These are phyloP conservation scores for Brachyhypopomus occidentalis DNA, from an alignment of 2,113 vertebrate species.

Conservation along the genomic window DNA sequence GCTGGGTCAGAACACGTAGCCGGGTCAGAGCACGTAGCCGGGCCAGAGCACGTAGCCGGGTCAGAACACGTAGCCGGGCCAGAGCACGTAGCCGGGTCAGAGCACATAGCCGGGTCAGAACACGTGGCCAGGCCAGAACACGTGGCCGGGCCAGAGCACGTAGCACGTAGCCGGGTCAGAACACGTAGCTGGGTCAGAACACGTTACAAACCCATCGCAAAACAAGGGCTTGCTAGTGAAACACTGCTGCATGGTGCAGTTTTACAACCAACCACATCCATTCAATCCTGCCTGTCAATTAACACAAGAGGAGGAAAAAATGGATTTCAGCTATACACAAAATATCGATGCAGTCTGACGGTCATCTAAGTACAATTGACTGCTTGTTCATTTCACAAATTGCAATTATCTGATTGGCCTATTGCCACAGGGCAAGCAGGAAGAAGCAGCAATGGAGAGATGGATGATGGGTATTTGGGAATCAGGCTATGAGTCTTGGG, in stretches of 20 bases:
- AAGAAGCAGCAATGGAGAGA: conserved; percentile 57
- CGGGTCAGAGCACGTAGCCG: conserved; percentile 23
- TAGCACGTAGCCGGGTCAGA: too few species aligned
- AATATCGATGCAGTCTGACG: conserved; percentile 68
- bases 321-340: conserved; percentile 59
- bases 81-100: too few species aligned
- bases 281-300: conserved; percentile 66
- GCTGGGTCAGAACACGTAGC: conserved; percentile 33
- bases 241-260: too few species aligned
- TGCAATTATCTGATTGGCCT: conserved; percentile 76
- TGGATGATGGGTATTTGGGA: conserved; percentile 37
- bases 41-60: too few species aligned
- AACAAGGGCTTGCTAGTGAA: too few species aligned
- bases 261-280: conserved; percentile 20
- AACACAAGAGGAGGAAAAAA: conserved; percentile 60
- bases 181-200: conserved; percentile 23
- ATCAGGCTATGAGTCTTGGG: conserved; percentile 34
- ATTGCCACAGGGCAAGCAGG: conserved; percentile 71
- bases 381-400: conserved; percentile 76
- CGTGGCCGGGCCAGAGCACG: too few species aligned
- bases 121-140: conserved; percentile 17
- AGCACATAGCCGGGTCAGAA: too few species aligned
- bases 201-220: neutral
- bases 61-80: conserved; percentile 19
- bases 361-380: conserved; percentile 72